A percentile compares a stretch with the other conserved stretches of the same genome.
Evolutionary conservation across 2,888 invertebrate species (phyloP).

Genomic region (Trichopoda pennipes): DNA sequence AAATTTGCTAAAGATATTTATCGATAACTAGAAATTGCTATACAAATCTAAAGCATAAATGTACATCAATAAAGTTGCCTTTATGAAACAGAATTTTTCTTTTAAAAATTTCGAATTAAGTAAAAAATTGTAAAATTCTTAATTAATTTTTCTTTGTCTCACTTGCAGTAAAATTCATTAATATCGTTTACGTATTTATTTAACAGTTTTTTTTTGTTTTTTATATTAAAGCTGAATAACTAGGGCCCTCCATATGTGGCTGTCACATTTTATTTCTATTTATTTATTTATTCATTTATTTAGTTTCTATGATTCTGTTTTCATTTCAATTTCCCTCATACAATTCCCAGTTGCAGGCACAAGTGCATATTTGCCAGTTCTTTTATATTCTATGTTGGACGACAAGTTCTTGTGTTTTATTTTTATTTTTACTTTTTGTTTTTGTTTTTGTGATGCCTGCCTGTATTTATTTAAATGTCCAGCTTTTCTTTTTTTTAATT

Average conservation of each 20-base stretch:
- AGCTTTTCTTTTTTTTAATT: conserved; percentile 67
- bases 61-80: too few relatives aligned
- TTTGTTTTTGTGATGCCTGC: conserved; percentile 23
- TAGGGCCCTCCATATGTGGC: not conserved
- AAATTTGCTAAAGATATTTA: too few relatives aligned
- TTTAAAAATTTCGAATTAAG: not conserved
- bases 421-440: too few relatives aligned
- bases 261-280: not conserved
- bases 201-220: not conserved
- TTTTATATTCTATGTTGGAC: not conserved
- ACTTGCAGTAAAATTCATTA: not conserved
- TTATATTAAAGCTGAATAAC: not conserved
- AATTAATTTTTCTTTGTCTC: not conserved
- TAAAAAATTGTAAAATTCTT: not conserved
- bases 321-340: conserved; percentile 24
- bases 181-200: not conserved
- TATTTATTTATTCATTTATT: conserved; percentile 4
- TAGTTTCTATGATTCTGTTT: not conserved
- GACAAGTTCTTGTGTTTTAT: conserved; percentile 14
- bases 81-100: too few relatives aligned
- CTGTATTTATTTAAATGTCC: conserved; percentile 64
- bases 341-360: conserved; percentile 11
- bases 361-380: conserved; percentile 5
- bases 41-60: too few relatives aligned
- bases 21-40: too few relatives aligned